These are phyloP conservation scores for Vipera latastei DNA, from an alignment of 2,797 vertebrate genomes.

Conservation along the genomic window DNA sequence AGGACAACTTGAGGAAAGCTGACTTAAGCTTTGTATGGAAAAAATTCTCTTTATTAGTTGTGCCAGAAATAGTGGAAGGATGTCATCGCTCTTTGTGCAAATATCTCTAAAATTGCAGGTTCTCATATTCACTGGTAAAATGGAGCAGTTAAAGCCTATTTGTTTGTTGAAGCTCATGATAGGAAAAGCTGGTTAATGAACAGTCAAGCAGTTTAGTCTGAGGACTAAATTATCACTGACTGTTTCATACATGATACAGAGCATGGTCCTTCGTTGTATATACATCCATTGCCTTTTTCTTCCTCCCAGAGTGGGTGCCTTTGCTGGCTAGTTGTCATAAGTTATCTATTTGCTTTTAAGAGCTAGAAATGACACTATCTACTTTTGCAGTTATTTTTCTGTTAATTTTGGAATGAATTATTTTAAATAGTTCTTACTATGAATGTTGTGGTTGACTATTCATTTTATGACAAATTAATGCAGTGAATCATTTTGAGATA, in stretches of 20 bases:
- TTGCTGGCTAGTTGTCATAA: neutral
- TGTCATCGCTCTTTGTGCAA: neutral
- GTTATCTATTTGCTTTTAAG: neutral
- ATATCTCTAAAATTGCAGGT: neutral
- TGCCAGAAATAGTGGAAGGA: neutral
- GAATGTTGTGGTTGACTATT: neutral
- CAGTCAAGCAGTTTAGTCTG: neutral
- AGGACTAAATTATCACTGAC: neutral
- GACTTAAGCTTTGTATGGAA: neutral
- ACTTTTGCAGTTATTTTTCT: neutral
- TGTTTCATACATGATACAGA: neutral
- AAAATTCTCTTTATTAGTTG: neutral
- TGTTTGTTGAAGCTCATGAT: neutral
- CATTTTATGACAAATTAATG: neutral
- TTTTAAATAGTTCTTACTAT: neutral
- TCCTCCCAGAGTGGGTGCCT: neutral
- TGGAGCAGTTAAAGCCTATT: neutral
- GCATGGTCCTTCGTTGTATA: neutral
- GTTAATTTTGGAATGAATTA: neutral
- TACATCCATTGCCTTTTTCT: neutral
- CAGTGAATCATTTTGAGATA: neutral
- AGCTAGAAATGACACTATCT: neutral
- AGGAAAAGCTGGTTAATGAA: neutral
- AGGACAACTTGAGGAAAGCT: neutral
- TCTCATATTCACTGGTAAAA: neutral